A percentile compares a stretch with the other conserved stretches of the same genome.
These are phyloP conservation scores for Hemicordylus capensis DNA, from an alignment of 2,113 vertebrate species.

Conservation along the genomic window DNA sequence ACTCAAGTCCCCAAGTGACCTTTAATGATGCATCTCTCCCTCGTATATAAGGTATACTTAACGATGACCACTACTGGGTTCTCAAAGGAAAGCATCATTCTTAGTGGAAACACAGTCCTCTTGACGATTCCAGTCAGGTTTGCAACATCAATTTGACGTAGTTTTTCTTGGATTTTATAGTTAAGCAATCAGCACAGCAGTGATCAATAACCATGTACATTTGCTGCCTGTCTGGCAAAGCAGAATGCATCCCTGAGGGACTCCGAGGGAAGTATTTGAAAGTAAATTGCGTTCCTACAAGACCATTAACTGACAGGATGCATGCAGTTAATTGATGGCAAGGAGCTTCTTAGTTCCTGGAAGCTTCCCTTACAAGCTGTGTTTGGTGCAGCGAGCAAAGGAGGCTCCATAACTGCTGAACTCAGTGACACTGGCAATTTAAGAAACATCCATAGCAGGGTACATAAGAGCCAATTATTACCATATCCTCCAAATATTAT, in stretches of 20 bases:
- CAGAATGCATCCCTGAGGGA: slow-evolving; percentile 28
- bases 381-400: slow-evolving; percentile 41
- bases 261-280: slow-evolving; percentile 15
- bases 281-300: slow-evolving; percentile 55
- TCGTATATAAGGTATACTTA: background rate
- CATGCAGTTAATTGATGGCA: slow-evolving; percentile 45
- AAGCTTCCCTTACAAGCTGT: slow-evolving; percentile 53
- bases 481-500: slow-evolving; percentile 44
- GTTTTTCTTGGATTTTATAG: slow-evolving; percentile 23
- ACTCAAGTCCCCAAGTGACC: background rate
- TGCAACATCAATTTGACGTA: slow-evolving; percentile 7
- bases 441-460: slow-evolving; percentile 23
- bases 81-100: background rate
- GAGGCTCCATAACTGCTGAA: slow-evolving; percentile 45
- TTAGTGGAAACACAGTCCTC: slow-evolving; percentile 21
- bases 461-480: slow-evolving; percentile 33
- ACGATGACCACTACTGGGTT: background rate
- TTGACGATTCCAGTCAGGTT: slow-evolving; percentile 15
- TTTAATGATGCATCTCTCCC: slow-evolving; percentile 20
- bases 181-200: slow-evolving; percentile 12
- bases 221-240: slow-evolving; percentile 50
- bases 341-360: slow-evolving; percentile 42
- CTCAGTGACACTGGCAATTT: slow-evolving; percentile 39
- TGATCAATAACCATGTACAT: slow-evolving; percentile 47
- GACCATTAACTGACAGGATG: slow-evolving; percentile 43